Evolutionary conservation across 2,113 vertebrate genomes (phyloP).

Genomic region (Paralichthys olivaceus): DNA sequence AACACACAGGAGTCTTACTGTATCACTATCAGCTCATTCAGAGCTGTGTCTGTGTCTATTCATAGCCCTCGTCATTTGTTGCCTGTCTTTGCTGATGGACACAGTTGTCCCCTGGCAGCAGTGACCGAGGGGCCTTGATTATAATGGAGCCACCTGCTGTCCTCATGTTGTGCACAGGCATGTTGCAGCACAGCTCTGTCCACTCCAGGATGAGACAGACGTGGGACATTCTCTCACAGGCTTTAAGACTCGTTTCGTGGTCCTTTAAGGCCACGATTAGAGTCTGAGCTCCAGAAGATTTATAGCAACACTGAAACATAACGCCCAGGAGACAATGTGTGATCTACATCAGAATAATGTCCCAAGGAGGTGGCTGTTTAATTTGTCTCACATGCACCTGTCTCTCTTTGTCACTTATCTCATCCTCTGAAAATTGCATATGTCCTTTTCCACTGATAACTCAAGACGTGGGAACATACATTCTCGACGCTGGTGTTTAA

Average conservation of each 20-base stretch:
- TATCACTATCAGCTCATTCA: not conserved
- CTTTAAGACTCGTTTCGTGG: constrained; percentile 25
- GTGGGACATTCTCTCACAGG: constrained; percentile 25
- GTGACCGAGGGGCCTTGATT: constrained; percentile 48
- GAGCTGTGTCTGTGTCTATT: constrained; percentile 47
- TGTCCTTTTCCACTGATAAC: constrained; percentile 50
- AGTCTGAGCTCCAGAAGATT: constrained; percentile 18
- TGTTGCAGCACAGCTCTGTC: constrained; percentile 47
- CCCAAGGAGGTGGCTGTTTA: constrained; percentile 37
- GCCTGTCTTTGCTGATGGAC: constrained; percentile 64
- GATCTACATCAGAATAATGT: constrained; percentile 10
- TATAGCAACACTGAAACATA: constrained; percentile 22
- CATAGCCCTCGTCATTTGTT: constrained; percentile 58
- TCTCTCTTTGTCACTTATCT: constrained; percentile 57
- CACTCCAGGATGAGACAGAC: constrained; percentile 32
- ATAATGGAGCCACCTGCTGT: constrained; percentile 75
- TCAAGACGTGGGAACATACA: constrained; percentile 41
- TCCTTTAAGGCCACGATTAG: constrained; percentile 33
- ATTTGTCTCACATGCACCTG: constrained; percentile 69
- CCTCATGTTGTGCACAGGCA: constrained; percentile 52
- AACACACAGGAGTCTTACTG: not conserved
- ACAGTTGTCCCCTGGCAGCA: constrained; percentile 76
- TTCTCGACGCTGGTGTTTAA: constrained; percentile 44
- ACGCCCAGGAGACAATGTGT: constrained; percentile 22
- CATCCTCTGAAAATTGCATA: constrained; percentile 23